Conservation (phyloP, 2,888 invertebrate genomes). For the Eupsilia transversa region DNA sequence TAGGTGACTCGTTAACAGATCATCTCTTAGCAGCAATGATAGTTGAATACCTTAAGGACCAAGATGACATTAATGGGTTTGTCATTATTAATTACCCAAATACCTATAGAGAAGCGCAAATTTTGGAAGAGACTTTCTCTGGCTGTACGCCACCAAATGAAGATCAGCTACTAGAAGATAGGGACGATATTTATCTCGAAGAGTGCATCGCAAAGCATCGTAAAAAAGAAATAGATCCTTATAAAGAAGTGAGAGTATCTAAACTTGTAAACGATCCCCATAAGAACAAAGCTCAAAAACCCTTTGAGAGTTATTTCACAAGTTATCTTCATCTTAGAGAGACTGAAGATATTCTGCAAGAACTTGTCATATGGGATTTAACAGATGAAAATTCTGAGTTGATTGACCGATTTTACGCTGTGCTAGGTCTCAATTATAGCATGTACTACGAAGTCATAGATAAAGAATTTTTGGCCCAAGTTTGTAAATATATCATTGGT, state of each 20-base stretch:
- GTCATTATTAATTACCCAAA: constrained; percentile 92
- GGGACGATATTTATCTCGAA: constrained; percentile 85
- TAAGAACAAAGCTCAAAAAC: constrained; percentile 75
- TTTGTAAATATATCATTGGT: constrained; percentile 87
- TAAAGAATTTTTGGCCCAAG: constrained; percentile 87
- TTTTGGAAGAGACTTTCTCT: constrained; percentile 91
- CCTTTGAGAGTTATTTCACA: constrained; percentile 90
- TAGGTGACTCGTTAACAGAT: constrained; percentile 90
- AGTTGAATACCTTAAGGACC: constrained; percentile 90
- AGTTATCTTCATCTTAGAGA: constrained; percentile 89
- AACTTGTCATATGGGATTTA: constrained; percentile 84
- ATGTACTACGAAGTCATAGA: constrained; percentile 91
- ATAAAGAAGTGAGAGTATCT: constrained; percentile 84
- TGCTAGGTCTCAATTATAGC: constrained; percentile 90
- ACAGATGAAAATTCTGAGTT: constrained; percentile 85
- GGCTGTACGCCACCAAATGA: constrained; percentile 87
- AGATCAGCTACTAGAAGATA: constrained; percentile 77
- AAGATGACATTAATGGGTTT: constrained; percentile 89
- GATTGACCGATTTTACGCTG: constrained; percentile 91
- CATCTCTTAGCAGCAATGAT: constrained; percentile 90
- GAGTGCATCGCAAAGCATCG: constrained; percentile 82
- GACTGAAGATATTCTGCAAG: constrained; percentile 84
- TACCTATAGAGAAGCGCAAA: constrained; percentile 89
- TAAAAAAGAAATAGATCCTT: constrained; percentile 81
- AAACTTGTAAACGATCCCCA: constrained; percentile 89